Percentiles rank a stretch among this genome's conserved stretches.
Conservation (phyloP, 2,113 vertebrate genomes). For the Ursus arctos region DNA sequence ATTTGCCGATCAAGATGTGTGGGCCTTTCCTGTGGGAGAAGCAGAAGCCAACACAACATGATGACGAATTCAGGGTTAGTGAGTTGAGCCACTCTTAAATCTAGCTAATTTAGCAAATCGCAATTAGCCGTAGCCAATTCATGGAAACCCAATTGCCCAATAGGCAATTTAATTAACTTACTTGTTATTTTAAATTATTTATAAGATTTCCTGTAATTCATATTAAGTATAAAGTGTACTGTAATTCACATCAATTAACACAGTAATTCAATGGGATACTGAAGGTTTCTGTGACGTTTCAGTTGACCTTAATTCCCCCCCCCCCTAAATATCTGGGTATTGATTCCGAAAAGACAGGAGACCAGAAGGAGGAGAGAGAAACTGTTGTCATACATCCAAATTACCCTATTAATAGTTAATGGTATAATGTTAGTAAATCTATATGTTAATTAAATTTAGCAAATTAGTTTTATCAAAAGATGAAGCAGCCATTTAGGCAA, state of each 20-base stretch:
- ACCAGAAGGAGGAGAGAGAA: neutral
- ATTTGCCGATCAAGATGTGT: neutral
- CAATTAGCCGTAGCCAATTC: neutral
- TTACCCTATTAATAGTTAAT: neutral
- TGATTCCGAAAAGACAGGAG: neutral
- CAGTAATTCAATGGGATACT: neutral
- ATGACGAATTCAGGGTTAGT: neutral
- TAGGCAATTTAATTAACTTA: neutral
- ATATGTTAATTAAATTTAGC: neutral
- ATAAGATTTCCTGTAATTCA: neutral
- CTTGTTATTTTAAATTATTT: conserved; percentile 38
- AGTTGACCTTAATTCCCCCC: neutral
- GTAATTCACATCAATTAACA: neutral
- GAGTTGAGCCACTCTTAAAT: neutral
- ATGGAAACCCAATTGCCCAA: neutral
- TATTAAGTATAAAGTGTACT: neutral
- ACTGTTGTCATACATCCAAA: neutral
- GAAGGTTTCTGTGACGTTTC: neutral
- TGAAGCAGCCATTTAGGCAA: neutral
- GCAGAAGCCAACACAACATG: neutral
- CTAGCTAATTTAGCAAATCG: neutral
- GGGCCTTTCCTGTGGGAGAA: neutral
- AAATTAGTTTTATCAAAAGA: neutral
- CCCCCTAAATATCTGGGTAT: neutral
- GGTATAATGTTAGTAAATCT: neutral